These are phyloP conservation scores for Cyaniris semiargus DNA, from an alignment of 2,888 invertebrate genomes.

Conservation along the genomic window DNA sequence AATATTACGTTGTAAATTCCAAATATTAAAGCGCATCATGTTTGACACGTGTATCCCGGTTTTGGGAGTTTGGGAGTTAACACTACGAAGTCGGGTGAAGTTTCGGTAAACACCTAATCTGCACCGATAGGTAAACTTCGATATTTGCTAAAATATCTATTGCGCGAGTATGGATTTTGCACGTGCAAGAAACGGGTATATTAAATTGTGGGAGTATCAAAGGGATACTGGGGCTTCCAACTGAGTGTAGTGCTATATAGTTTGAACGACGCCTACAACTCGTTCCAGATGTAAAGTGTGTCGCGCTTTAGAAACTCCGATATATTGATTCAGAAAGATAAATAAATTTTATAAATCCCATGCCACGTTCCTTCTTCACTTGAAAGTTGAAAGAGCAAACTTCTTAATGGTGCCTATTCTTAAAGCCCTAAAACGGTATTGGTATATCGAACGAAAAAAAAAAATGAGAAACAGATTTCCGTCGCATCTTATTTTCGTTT, in stretches of 20 bases:
- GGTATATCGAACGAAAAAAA: no score
- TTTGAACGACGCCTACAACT: neutral
- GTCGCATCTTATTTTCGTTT: no score
- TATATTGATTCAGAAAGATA: no score
- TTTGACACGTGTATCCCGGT: neutral
- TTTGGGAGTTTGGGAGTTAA: neutral
- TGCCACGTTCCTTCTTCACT: no score
- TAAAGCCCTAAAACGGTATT: no score
- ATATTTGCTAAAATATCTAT: slow-evolving; percentile 3
- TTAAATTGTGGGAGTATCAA: neutral
- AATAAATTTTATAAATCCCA: no score
- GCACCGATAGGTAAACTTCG: neutral
- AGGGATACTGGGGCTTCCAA: neutral
- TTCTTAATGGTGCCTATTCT: no score
- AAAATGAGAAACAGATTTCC: no score
- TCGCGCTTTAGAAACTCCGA: no score
- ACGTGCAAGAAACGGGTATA: neutral
- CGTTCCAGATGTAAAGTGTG: neutral
- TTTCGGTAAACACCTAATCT: slow-evolving; percentile 6
- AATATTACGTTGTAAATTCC: neutral
- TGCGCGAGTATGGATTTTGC: neutral
- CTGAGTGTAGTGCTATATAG: neutral
- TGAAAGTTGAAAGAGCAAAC: no score
- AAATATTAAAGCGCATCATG: neutral
- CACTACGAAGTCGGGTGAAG: neutral